Conservation (phyloP, 2,797 vertebrate species). For the Glossophaga mutica region DNA sequence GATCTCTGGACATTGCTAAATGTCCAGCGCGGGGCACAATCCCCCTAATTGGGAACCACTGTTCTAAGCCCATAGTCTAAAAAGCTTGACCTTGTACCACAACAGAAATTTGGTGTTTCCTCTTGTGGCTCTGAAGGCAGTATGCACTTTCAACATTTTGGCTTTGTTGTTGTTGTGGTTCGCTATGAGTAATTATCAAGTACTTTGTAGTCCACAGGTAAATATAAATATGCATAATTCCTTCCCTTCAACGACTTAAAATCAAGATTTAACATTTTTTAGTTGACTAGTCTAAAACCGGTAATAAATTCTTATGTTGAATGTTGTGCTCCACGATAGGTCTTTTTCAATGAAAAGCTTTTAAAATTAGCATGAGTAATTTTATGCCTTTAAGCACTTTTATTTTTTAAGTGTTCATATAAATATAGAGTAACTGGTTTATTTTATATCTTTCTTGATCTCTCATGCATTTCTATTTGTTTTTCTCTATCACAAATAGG, state of each 20-base stretch:
- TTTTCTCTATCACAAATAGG: background rate
- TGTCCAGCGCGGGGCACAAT: background rate
- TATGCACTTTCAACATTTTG: background rate
- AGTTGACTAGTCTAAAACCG: background rate
- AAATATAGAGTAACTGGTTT: background rate
- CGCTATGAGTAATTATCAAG: background rate
- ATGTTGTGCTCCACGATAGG: background rate
- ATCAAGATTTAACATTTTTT: slow-evolving; percentile 34
- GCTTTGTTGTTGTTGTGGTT: background rate
- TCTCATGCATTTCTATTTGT: background rate
- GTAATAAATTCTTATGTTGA: background rate
- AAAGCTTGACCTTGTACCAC: background rate
- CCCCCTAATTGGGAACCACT: background rate
- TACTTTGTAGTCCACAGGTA: background rate
- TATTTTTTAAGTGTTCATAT: background rate
- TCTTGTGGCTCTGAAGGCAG: background rate
- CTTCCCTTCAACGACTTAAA: background rate
- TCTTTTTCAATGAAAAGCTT: background rate
- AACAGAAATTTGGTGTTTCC: background rate
- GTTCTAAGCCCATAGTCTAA: background rate
- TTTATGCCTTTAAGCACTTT: background rate
- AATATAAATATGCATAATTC: background rate
- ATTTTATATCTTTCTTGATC: slow-evolving; percentile 4
- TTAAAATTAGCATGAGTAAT: slow-evolving; percentile 16
- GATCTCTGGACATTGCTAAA: background rate